These are phyloP conservation scores for Odontocerum albicorne DNA, from an alignment of 2,888 invertebrate genomes.

Conservation along the genomic window DNA sequence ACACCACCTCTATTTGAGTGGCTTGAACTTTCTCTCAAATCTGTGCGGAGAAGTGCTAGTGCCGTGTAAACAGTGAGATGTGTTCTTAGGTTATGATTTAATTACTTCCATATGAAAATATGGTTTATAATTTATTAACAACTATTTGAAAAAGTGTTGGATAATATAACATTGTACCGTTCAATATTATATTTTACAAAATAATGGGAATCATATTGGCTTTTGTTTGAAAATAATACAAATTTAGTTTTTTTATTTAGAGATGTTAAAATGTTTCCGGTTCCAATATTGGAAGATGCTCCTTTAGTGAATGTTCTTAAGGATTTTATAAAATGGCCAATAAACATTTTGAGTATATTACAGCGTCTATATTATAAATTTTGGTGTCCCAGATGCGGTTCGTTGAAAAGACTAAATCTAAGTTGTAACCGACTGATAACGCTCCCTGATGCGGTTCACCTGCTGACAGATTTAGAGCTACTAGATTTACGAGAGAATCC, in stretches of 20 bases:
- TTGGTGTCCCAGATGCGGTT: slow-evolving; percentile 73
- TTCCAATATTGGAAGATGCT: no score
- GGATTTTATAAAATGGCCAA: slow-evolving; percentile 9
- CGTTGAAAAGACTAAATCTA: slow-evolving; percentile 88
- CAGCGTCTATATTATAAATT: slow-evolving; percentile 13
- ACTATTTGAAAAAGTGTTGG: no score
- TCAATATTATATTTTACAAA: no score
- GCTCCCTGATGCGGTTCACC: slow-evolving; percentile 95
- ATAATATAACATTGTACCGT: no score
- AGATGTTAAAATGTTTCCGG: no score
- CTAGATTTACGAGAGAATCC: slow-evolving; percentile 92
- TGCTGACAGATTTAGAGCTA: slow-evolving; percentile 85
- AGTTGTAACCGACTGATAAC: slow-evolving; percentile 94
- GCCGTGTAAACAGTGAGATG: no score
- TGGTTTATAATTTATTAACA: no score
- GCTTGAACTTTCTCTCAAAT: no score
- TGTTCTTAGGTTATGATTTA: no score
- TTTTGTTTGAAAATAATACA: not conserved
- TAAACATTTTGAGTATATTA: not conserved
- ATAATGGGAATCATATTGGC: no score
- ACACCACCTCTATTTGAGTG: not conserved
- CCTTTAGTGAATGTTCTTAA: slow-evolving; percentile 11
- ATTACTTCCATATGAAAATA: no score
- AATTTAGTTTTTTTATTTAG: not conserved
- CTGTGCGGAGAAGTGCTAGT: no score